Conservation (phyloP, 1,140 invertebrate genomes). For the Daktulosphaira vitifoliae region DNA sequence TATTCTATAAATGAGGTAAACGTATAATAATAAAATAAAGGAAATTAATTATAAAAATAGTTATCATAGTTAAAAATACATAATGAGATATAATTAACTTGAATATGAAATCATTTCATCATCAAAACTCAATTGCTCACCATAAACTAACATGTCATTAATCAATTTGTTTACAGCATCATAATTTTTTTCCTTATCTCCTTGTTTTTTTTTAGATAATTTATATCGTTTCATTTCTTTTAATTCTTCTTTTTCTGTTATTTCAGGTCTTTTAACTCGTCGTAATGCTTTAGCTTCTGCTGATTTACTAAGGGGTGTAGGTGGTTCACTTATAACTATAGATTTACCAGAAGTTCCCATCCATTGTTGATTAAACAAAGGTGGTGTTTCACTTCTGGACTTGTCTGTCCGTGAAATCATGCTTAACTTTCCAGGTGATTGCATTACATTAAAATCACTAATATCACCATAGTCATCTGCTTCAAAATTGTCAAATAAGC, state of each 20-base stretch:
- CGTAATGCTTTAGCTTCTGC: conserved; percentile 1
- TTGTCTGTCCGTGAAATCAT: not conserved
- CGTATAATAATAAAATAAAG: too few species aligned
- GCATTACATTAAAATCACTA: not conserved
- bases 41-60: too few species aligned
- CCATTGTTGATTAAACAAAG: not conserved
- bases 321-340: not conserved
- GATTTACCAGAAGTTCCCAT: not conserved
- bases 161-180: not conserved
- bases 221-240: not conserved
- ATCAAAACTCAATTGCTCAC: not conserved
- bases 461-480: not conserved
- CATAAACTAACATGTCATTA: conserved; percentile 4
- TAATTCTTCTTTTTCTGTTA: not conserved
- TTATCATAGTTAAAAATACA: too few species aligned
- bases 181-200: not conserved
- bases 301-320: conserved; percentile 8
- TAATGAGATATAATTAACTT: too few species aligned
- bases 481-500: not conserved
- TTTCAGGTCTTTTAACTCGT: conserved; percentile 11
- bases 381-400: conserved; percentile 2
- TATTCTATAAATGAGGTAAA: too few species aligned
- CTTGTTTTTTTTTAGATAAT: not conserved
- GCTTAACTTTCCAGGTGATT: conserved; percentile 8
- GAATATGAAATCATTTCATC: too few species aligned